These are phyloP conservation scores for Carollia perspicillata DNA, from an alignment of 2,113 vertebrate genomes.

Conservation along the genomic window DNA sequence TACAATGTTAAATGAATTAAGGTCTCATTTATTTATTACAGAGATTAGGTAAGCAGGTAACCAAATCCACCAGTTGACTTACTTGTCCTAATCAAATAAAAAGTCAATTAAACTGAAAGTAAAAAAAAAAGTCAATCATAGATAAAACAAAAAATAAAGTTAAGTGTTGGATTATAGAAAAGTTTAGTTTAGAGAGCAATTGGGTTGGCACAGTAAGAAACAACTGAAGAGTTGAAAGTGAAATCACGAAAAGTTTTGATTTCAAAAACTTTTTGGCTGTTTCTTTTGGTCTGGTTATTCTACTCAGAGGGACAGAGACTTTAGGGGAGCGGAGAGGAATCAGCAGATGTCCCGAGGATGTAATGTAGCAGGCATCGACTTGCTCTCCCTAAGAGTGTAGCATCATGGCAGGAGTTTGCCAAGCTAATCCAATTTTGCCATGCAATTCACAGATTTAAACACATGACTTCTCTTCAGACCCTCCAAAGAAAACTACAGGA, in stretches of 20 bases:
- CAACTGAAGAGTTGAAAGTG: not conserved
- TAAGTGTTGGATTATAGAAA: not conserved
- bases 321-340: not conserved
- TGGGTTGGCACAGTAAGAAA: not conserved
- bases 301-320: not conserved
- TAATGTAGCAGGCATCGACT: not conserved
- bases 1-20: not conserved
- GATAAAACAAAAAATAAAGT: not conserved
- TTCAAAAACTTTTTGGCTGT: not conserved
- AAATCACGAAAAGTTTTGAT: not conserved
- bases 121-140: not conserved
- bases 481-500: constrained; percentile 32
- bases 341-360: not conserved
- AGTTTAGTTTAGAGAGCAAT: not conserved
- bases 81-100: constrained; percentile 36
- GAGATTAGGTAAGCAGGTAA: constrained; percentile 12
- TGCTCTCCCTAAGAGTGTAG: not conserved
- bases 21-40: not conserved
- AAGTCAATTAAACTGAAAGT: constrained; percentile 9
- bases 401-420: not conserved
- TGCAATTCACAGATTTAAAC: constrained; percentile 31
- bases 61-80: constrained; percentile 9
- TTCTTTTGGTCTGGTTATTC: not conserved
- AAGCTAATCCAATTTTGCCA: constrained; percentile 37
- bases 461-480: not conserved